These are phyloP conservation scores for Tachystola acroxantha DNA, from an alignment of 2,888 invertebrate genomes.

Conservation along the genomic window DNA sequence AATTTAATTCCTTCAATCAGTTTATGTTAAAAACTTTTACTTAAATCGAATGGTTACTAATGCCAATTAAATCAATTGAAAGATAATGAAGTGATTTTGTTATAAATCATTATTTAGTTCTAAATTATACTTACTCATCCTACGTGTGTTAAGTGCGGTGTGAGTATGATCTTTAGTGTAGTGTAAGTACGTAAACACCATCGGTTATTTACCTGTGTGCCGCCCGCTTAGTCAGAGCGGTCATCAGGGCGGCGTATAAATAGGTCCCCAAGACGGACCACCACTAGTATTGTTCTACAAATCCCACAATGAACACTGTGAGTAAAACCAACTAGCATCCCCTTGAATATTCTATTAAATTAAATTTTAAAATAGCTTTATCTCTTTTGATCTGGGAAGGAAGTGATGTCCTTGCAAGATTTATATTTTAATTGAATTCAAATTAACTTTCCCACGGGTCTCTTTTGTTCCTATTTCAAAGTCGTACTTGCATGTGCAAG, in stretches of 20 bases:
- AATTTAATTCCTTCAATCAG: neutral
- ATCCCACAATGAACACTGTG: conserved; percentile 59
- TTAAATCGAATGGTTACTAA: too few relatives aligned
- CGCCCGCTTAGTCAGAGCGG: conserved; percentile 30
- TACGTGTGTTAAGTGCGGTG: neutral
- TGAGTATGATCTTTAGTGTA: too few relatives aligned
- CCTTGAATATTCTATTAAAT: neutral
- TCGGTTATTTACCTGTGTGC: conserved; percentile 41
- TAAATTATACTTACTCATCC: neutral
- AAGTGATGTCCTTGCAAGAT: neutral
- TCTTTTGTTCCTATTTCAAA: too few relatives aligned
- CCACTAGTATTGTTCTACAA: conserved; percentile 30
- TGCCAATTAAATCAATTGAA: too few relatives aligned
- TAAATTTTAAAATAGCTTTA: neutral
- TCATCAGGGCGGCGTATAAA: conserved; percentile 35
- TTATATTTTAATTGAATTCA: neutral
- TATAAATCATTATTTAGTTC: neutral
- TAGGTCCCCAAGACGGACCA: conserved; percentile 26
- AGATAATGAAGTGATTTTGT: neutral
- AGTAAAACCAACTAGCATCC: conserved; percentile 28
- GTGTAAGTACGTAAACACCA: too few relatives aligned
- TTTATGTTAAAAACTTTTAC: neutral
- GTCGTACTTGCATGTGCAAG: too few relatives aligned
- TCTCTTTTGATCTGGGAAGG: neutral
- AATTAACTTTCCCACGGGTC: too few relatives aligned